These are phyloP conservation scores for Caloenas nicobarica DNA, from an alignment of 2,113 vertebrate genomes.

Conservation along the genomic window DNA sequence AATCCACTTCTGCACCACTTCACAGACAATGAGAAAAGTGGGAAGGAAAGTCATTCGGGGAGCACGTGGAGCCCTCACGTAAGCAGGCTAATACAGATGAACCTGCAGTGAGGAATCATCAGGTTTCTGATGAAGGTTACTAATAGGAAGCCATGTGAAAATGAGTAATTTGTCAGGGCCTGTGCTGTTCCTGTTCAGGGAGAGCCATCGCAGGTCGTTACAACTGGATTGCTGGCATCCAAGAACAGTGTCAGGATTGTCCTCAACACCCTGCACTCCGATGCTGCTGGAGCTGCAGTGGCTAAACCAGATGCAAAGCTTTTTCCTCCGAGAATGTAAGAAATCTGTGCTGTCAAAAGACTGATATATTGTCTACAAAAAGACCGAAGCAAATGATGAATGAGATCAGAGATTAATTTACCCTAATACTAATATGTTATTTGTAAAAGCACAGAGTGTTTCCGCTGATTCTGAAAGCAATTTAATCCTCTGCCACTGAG, in stretches of 20 bases:
- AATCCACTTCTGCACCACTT: constrained; percentile 44
- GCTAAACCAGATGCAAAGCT: background rate
- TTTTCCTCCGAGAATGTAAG: background rate
- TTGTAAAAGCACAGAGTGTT: constrained; percentile 43
- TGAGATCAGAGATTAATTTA: constrained; percentile 56
- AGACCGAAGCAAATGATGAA: constrained; percentile 40
- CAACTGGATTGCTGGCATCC: background rate
- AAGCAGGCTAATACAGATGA: background rate
- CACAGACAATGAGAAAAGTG: constrained; percentile 23
- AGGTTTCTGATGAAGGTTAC: background rate
- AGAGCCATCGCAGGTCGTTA: background rate
- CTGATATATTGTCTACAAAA: background rate
- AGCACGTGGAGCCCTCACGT: fast-evolving
- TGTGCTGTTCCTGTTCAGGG: background rate
- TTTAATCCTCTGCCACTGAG: constrained; percentile 55
- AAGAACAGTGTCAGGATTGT: background rate
- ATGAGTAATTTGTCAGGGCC: background rate
- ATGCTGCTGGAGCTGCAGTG: background rate
- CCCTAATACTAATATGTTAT: constrained; percentile 35
- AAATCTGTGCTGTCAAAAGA: background rate
- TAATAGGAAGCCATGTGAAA: background rate
- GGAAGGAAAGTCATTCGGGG: background rate
- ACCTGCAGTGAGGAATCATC: background rate
- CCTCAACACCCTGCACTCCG: background rate
- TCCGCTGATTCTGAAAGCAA: constrained; percentile 59